Evolutionary conservation across 2,797 vertebrate genomes (phyloP).

Genomic region (Todus mexicanus): DNA sequence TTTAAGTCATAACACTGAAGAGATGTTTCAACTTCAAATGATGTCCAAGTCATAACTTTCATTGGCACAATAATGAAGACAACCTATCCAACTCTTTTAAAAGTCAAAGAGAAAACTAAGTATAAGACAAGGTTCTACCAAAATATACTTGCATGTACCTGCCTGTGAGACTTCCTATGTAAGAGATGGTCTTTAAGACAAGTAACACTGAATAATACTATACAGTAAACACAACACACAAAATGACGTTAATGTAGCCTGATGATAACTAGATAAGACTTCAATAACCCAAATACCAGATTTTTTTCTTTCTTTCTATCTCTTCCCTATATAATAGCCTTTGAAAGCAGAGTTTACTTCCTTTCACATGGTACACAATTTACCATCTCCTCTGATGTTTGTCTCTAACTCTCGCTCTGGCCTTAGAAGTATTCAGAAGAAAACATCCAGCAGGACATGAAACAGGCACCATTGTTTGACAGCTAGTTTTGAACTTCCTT

Average conservation of each 20-base stretch:
- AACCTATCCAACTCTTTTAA: not conserved
- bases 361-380: not conserved
- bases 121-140: not conserved
- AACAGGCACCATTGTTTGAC: not conserved
- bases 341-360: not conserved
- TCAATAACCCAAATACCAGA: not conserved
- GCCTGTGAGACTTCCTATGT: not conserved
- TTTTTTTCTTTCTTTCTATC: accelerated
- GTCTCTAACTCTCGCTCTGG: not conserved
- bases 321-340: not conserved
- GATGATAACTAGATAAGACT: not conserved
- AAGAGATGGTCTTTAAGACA: too few relatives aligned
- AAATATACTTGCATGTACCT: not conserved
- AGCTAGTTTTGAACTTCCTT: not conserved
- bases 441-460: not conserved
- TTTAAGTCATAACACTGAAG: not conserved
- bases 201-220: not conserved
- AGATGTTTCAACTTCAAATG: not conserved
- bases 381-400: too few relatives aligned
- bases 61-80: not conserved
- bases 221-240: not conserved
- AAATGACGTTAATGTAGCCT: not conserved
- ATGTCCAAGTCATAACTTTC: not conserved
- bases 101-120: not conserved
- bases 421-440: not conserved